phyloP scores from a whole-genome alignment of 2,113 vertebrate genomes.

The Eonycteris spelaea region DNA sequence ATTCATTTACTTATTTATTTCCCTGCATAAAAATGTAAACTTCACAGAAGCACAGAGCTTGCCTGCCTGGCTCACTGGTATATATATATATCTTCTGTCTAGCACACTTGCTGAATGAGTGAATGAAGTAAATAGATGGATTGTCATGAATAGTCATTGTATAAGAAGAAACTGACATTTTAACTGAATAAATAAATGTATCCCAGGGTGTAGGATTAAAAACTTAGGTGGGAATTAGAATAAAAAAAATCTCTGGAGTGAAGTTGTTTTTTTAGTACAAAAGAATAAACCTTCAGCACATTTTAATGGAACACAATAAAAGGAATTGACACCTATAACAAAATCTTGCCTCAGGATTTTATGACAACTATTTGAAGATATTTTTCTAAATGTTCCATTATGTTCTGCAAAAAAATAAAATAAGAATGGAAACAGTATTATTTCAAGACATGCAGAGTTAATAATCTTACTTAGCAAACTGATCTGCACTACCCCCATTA shows the following conservation, averaged over 20 bases:
- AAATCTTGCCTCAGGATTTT: slow-evolving; percentile 20
- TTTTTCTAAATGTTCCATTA: slow-evolving; percentile 38
- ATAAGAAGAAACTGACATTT: neutral
- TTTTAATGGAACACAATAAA: slow-evolving; percentile 12
- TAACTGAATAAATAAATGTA: neutral
- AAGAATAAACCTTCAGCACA: neutral
- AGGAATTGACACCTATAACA: neutral
- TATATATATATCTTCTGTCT: neutral
- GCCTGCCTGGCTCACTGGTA: neutral
- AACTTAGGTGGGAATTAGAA: neutral
- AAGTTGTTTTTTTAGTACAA: neutral
- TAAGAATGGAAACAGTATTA: neutral
- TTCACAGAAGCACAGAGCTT: neutral
- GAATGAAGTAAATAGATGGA: neutral
- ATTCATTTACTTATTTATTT: neutral
- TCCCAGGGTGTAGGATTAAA: neutral
- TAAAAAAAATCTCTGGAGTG: neutral
- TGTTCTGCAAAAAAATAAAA: neutral
- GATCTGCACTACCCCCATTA: neutral
- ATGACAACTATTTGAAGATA: slow-evolving; percentile 5
- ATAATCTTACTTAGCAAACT: neutral
- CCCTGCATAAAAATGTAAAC: neutral
- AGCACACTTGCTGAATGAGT: neutral
- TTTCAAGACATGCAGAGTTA: neutral
- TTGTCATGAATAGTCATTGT: neutral